Base-by-base conservation (phyloP, 2,888 invertebrate genomes). In the Lottia gigantea region DNA sequence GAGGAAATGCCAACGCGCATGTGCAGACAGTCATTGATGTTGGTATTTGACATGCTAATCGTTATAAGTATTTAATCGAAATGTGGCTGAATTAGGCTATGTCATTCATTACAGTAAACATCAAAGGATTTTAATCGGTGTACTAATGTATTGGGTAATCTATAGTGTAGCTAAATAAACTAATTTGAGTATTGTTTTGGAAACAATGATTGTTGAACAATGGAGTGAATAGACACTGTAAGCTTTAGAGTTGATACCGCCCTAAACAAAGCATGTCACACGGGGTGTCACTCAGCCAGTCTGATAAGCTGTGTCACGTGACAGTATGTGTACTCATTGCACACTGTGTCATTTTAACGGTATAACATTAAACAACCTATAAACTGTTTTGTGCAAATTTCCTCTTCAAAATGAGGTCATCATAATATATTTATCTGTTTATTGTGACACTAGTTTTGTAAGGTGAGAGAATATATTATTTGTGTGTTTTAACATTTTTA, bases 261-360 rank as follows among this genome's bases (percentile, higher is more conserved):
- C 55, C 55, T 55, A 55, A 55, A 55, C 55, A 55, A 55, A 55
- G 55, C 55, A 55, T 55, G 55, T 55, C 55, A 55, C 23, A 55
- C 55, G 55, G 55, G 55, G 55, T 55, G 55, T 55, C 55, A 55
- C 55, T 55, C 55, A 55, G 55, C 55, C 23, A 23, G 55, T 55
- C 55, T 55, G 55, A 55, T 55, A 23, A 55, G 23, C 55, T 23
- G 23, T 55, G 55, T 55, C 55, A 55, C 55, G 55, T 55, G 55
- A 55, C 55, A 55, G 11, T 55, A 23, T 55, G 55, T 19, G 55
- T 55, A 23, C 55, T 55, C 55, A 23, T 23, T 55, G 40, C 40
- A 40, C 40, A 40, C 40, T 40, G 40, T 40, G 40, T 40, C 40
- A 40, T 40, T 40, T 40, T 40, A 40, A 40, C 40, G 40, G 40